Conservation (phyloP, 1,140 invertebrate species). For the Babylonia areolata region DNA sequence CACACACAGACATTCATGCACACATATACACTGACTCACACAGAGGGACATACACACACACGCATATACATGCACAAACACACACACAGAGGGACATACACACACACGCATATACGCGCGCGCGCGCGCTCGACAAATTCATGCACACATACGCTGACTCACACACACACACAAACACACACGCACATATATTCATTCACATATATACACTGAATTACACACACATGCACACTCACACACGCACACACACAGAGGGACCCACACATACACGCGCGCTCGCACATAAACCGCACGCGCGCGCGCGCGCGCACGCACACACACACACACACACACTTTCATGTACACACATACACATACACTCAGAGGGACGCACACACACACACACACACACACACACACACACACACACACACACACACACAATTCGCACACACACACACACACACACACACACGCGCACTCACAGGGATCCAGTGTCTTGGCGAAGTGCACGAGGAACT, state of each 20-base stretch:
- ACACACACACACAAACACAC: background rate
- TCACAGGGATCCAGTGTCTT: background rate
- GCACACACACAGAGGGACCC: background rate
- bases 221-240: background rate
- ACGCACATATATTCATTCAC: background rate
- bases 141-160: too few species aligned
- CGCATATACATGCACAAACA: too few species aligned
- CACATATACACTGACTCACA: too few species aligned
- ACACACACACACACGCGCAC: background rate
- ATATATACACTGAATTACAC: background rate
- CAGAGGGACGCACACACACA: background rate
- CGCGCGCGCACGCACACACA: background rate
- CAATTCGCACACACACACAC: background rate
- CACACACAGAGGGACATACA: too few species aligned
- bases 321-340: background rate
- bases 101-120: too few species aligned
- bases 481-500: background rate
- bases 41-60: too few species aligned
- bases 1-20: too few species aligned
- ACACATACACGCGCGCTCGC: background rate
- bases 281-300: background rate
- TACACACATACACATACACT: background rate
- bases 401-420: slow-evolving; percentile 1
- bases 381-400: slow-evolving; percentile 5
- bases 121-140: too few species aligned